Evolutionary conservation across 2,797 vertebrate genomes (phyloP).

Genomic region (Thaleichthys pacificus): DNA sequence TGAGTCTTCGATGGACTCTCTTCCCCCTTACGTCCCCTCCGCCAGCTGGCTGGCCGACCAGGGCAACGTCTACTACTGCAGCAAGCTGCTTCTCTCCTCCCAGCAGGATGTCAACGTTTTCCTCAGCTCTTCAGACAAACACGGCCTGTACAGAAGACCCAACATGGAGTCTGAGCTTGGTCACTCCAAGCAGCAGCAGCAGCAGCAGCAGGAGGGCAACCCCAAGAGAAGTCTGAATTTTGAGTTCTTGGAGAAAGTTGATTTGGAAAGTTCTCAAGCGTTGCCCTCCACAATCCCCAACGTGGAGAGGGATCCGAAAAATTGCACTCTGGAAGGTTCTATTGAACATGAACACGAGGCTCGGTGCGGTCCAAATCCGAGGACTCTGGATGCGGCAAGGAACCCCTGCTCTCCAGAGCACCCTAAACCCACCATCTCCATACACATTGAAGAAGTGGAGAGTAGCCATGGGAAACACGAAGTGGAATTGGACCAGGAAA

Average conservation of each 20-base stretch:
- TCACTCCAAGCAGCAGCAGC: background rate
- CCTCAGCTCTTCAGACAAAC: constrained; percentile 25
- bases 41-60: constrained; percentile 17
- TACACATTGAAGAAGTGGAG: background rate
- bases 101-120: background rate
- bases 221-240: background rate
- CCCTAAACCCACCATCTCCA: background rate
- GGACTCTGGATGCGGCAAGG: background rate
- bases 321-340: constrained; percentile 31
- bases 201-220: background rate
- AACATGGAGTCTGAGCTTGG: background rate
- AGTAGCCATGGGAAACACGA: background rate
- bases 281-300: background rate
- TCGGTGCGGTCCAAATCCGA: constrained; percentile 48
- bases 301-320: constrained; percentile 4
- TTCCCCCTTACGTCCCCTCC: constrained; percentile 1
- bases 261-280: background rate
- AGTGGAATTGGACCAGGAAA: background rate
- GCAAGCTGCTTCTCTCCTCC: background rate
- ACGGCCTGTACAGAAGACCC: background rate
- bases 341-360: constrained; percentile 54
- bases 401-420: background rate
- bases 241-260: constrained; percentile 3
- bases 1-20: constrained; percentile 9
- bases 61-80: background rate